Percentiles rank a stretch among this genome's conserved stretches.
phyloP scores from a whole-genome alignment of 2,797 vertebrate genomes.

The Chanos chanos region DNA sequence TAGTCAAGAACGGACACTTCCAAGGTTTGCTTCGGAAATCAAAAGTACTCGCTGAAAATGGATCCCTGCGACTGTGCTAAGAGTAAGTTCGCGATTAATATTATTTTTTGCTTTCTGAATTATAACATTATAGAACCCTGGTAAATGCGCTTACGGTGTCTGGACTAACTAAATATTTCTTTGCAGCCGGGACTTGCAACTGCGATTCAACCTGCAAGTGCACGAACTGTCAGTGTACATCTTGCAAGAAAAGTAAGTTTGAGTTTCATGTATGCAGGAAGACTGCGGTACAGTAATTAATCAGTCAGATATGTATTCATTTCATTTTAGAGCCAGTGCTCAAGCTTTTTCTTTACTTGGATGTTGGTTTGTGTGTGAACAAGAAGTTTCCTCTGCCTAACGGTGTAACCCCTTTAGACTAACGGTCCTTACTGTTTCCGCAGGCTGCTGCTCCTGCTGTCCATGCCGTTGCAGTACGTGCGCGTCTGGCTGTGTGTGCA shows the following conservation, averaged over 20 bases:
- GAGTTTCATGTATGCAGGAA: no score
- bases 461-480: constrained; percentile 85
- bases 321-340: neutral
- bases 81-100: constrained; percentile 58
- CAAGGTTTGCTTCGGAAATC: no score
- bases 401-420: no score
- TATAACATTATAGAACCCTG: accelerated
- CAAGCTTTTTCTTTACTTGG: no score
- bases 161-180: no score
- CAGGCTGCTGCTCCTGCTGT: constrained; percentile 84
- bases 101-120: neutral
- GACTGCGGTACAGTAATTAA: neutral
- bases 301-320: no score
- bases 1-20: no score
- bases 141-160: neutral
- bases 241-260: constrained; percentile 89
- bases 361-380: no score
- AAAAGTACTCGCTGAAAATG: constrained; percentile 59
- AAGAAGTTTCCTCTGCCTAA: no score
- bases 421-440: no score
- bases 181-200: constrained; percentile 80
- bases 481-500: constrained; percentile 87
- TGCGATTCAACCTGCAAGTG: constrained; percentile 86
- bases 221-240: constrained; percentile 83
- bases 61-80: constrained; percentile 83